phyloP scores from a whole-genome alignment of 2,888 invertebrate species.

The Scaptomyza flava region DNA sequence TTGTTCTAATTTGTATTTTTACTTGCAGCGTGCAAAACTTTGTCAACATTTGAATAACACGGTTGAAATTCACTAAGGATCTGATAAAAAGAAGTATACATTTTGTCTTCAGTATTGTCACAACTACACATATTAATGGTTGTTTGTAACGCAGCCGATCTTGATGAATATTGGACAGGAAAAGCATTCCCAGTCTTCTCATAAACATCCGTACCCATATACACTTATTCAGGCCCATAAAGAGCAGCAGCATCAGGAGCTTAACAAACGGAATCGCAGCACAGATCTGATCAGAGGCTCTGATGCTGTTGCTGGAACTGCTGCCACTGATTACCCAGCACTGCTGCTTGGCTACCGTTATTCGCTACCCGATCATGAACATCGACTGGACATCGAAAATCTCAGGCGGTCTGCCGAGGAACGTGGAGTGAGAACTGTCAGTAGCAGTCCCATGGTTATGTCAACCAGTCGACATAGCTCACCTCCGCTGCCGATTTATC shows the following conservation, averaged over 20 bases:
- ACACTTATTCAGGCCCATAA: conserved; percentile 29
- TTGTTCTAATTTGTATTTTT: not conserved
- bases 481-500: conserved; percentile 84
- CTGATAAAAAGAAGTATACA: conserved; percentile 11
- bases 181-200: conserved; percentile 56
- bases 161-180: conserved; percentile 83
- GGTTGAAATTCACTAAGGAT: conserved; percentile 33
- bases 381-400: conserved; percentile 37
- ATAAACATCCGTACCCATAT: conserved; percentile 44
- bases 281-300: conserved; percentile 24
- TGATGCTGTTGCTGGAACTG: conserved; percentile 14
- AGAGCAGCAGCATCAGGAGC: conserved; percentile 16
- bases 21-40: conserved; percentile 28
- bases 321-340: conserved; percentile 40
- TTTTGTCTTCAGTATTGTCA: conserved; percentile 72
- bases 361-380: conserved; percentile 70
- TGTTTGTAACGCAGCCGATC: conserved; percentile 63
- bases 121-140: conserved; percentile 35
- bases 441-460: conserved; percentile 85
- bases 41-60: conserved; percentile 12
- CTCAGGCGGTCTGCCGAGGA: conserved; percentile 35
- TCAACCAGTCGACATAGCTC: conserved; percentile 89
- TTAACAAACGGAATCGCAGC: conserved; percentile 18
- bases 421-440: conserved; percentile 34
- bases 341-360: conserved; percentile 61